phyloP scores from a whole-genome alignment of 2,888 invertebrate species.

The Pardosa pseudoannulata region DNA sequence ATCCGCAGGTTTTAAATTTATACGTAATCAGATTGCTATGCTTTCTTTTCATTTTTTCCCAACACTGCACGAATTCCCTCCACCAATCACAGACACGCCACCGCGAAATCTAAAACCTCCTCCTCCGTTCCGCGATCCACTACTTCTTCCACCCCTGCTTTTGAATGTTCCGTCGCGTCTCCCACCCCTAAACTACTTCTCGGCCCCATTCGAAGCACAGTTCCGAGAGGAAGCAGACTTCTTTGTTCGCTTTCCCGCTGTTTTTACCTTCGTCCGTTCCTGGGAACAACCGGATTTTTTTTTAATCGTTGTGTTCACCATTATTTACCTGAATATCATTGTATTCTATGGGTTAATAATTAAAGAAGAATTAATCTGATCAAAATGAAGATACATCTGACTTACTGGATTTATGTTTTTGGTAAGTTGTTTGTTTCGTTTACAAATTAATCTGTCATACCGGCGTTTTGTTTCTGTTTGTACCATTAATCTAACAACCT shows the following conservation, averaged over 20 bases:
- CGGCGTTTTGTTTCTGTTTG: background rate
- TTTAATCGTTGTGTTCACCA: background rate
- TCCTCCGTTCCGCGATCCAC: constrained; percentile 33
- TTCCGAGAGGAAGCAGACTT: constrained; percentile 21
- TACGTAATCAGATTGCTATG: background rate
- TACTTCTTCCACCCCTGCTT: constrained; percentile 14
- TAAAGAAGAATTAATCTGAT: background rate
- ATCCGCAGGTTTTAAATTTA: background rate
- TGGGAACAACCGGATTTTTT: constrained; percentile 10
- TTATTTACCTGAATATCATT: background rate
- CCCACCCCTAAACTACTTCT: constrained; percentile 2
- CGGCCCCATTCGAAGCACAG: constrained; percentile 22
- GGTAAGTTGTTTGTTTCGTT: constrained; percentile 12
- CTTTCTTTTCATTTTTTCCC: background rate
- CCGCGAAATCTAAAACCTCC: constrained; percentile 64
- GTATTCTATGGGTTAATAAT: constrained; percentile 22
- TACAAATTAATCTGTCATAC: background rate
- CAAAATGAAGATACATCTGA: constrained; percentile 2
- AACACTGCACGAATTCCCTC: background rate
- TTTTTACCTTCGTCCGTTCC: background rate
- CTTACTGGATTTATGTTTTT: background rate
- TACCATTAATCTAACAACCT: background rate
- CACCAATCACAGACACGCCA: constrained; percentile 59
- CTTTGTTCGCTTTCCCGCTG: background rate
- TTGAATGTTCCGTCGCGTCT: constrained; percentile 9